Conservation (phyloP, 2,797 vertebrate species). For the Hippoglossus hippoglossus region DNA sequence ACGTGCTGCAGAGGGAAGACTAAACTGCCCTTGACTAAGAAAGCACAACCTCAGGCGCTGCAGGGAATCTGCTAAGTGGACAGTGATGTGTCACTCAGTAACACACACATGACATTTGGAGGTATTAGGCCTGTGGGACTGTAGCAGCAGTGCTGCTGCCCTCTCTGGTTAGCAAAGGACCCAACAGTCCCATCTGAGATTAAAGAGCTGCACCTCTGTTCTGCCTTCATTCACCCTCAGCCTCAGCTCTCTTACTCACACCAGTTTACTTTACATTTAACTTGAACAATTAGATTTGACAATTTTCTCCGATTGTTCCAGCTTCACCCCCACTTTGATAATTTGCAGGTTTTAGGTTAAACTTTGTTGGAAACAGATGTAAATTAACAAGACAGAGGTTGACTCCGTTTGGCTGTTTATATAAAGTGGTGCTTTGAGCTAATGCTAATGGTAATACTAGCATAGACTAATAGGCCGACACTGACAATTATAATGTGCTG, state of each 20-base stretch:
- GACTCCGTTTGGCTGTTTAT: too few relatives aligned
- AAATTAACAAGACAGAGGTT: too few relatives aligned
- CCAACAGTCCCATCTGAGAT: slow-evolving; percentile 43
- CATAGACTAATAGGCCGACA: too few relatives aligned
- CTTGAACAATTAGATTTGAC: too few relatives aligned
- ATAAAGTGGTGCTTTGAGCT: too few relatives aligned
- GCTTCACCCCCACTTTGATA: too few relatives aligned
- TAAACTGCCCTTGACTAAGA: slow-evolving; percentile 19
- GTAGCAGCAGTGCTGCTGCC: slow-evolving; percentile 46
- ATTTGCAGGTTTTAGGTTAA: too few relatives aligned
- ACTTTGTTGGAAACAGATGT: too few relatives aligned
- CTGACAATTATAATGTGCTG: too few relatives aligned
- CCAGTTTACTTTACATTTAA: background rate
- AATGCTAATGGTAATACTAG: too few relatives aligned
- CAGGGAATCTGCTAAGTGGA: slow-evolving; percentile 52
- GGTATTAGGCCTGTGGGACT: slow-evolving; percentile 52
- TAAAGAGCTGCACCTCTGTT: slow-evolving; percentile 29
- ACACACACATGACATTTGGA: slow-evolving; percentile 1
- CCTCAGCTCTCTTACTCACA: background rate
- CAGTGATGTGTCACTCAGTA: slow-evolving; percentile 28
- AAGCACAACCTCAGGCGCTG: slow-evolving; percentile 12
- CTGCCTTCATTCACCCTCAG: slow-evolving; percentile 7
- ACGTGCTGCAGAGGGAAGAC: too few relatives aligned
- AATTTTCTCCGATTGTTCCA: too few relatives aligned
- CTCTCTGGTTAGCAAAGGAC: slow-evolving; percentile 71